Percentiles rank a stretch among this genome's conserved stretches.
These are phyloP conservation scores for Antechinus flavipes DNA, from an alignment of 2,113 vertebrate genomes.

Conservation along the genomic window DNA sequence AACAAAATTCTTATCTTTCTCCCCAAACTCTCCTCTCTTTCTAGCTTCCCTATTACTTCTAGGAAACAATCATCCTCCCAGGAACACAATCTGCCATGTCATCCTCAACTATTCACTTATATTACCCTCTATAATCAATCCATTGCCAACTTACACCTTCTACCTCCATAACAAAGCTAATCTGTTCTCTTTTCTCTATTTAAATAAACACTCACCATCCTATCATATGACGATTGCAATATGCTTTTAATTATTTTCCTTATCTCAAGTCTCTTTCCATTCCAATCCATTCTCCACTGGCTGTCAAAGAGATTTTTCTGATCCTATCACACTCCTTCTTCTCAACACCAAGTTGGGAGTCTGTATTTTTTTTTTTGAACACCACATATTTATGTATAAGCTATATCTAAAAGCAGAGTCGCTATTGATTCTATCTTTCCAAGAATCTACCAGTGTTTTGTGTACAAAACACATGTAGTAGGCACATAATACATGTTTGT, in stretches of 20 bases:
- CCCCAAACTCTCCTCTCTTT: background rate
- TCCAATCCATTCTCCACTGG: background rate
- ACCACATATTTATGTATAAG: background rate
- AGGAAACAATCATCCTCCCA: background rate
- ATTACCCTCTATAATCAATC: background rate
- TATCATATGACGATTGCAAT: background rate
- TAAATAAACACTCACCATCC: background rate
- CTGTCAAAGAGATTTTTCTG: background rate
- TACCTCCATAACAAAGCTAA: background rate
- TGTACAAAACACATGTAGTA: background rate
- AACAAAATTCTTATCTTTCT: background rate
- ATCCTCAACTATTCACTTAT: background rate
- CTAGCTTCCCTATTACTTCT: background rate
- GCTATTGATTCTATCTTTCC: background rate
- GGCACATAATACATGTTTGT: background rate
- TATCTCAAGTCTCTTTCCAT: background rate
- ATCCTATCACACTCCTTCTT: background rate
- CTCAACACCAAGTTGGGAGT: background rate
- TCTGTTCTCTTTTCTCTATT: background rate
- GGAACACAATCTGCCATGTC: background rate
- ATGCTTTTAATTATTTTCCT: background rate
- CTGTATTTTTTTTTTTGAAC: background rate
- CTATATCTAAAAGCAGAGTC: background rate
- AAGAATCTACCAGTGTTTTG: background rate
- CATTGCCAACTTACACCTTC: background rate